Conservation (phyloP, 2,113 vertebrate species). For the Saguinus midas region DNA sequence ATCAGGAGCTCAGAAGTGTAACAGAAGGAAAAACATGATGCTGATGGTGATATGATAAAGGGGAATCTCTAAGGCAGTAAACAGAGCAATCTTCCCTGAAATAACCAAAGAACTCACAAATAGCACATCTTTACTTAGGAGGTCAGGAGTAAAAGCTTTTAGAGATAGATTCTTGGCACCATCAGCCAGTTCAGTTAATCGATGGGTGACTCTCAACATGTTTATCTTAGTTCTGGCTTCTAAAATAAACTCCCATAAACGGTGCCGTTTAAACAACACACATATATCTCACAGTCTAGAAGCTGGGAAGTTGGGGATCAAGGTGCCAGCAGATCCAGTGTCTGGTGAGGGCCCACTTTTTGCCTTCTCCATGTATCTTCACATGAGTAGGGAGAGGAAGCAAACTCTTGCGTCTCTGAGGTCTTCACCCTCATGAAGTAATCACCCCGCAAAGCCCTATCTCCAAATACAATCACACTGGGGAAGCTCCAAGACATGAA, state of each 20-base stretch:
- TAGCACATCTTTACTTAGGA: not conserved
- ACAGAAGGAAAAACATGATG: not conserved
- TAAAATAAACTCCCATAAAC: not conserved
- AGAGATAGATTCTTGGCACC: not conserved
- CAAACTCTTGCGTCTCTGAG: not conserved
- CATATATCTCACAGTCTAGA: not conserved
- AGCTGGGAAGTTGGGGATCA: not conserved
- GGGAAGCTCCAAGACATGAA: not conserved
- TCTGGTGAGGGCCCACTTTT: not conserved
- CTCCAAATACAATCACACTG: not conserved
- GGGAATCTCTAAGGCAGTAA: not conserved
- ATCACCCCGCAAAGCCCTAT: not conserved
- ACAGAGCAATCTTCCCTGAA: not conserved
- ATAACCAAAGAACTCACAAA: not conserved
- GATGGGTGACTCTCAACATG: no score
- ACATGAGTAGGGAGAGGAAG: not conserved
- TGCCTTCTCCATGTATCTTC: not conserved
- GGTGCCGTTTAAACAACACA: not conserved
- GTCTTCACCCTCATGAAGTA: not conserved
- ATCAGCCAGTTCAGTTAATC: rapidly evolving
- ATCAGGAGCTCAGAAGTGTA: not conserved
- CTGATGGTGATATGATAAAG: not conserved
- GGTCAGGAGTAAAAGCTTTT: not conserved
- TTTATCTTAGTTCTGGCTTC: not conserved
- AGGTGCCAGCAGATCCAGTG: not conserved